Percentiles rank a stretch among this genome's conserved stretches.
Conservation (phyloP, 2,113 vertebrate species). For the Lamprologus sp. region DNA sequence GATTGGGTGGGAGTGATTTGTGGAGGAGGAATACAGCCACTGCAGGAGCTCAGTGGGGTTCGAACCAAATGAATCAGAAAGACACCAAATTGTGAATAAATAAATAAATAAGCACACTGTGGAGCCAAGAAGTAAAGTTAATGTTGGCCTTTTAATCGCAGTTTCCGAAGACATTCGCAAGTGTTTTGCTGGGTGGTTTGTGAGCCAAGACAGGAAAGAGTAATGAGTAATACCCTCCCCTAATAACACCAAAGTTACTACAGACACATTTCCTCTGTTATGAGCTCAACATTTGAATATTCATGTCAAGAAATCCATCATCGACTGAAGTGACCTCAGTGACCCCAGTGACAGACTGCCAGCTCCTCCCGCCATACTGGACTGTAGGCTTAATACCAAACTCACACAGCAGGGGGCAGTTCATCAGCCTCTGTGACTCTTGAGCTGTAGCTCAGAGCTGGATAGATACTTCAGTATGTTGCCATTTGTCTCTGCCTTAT, state of each 20-base stretch:
- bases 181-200: background rate
- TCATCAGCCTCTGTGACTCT: background rate
- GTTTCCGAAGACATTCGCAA: background rate
- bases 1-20: slow-evolving; percentile 55
- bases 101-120: background rate
- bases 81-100: background rate
- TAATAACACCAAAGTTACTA: background rate
- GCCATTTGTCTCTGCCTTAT: background rate
- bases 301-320: background rate
- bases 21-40: slow-evolving; percentile 50
- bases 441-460: background rate
- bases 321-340: slow-evolving; percentile 13
- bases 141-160: background rate
- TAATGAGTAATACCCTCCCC: background rate
- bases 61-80: slow-evolving; percentile 31
- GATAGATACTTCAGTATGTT: background rate
- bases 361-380: background rate
- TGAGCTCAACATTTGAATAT: background rate
- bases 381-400: background rate
- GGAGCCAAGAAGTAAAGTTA: background rate
- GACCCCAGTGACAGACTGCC: background rate
- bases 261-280: background rate
- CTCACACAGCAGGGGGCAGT: slow-evolving; percentile 34
- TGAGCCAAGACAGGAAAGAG: background rate
- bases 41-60: slow-evolving; percentile 10